Evolutionary conservation across 30 jellyfish, hydroid and myxozoan species (phyloP).

Genomic region (Calvadosia cruxmelitensis): DNA sequence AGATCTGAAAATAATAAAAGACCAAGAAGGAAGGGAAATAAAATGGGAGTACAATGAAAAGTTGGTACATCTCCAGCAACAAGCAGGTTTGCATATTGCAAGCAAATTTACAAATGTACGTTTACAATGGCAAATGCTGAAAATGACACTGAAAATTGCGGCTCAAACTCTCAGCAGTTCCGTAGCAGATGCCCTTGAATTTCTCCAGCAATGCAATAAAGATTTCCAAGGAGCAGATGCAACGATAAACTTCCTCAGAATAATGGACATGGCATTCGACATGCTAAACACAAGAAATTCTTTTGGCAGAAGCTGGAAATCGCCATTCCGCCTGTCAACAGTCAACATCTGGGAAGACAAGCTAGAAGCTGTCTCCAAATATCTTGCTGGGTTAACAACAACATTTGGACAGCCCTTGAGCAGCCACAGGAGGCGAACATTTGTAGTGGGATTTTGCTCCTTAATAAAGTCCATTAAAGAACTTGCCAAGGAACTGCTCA

Average conservation of each 20-base stretch:
- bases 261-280: constrained; percentile 19
- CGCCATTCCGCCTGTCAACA: constrained; percentile 8
- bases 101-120: constrained; percentile 9
- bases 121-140: constrained; percentile 18
- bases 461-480: constrained; percentile 4
- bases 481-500: background rate
- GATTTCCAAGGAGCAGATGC: constrained; percentile 17
- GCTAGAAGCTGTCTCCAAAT: constrained; percentile 1
- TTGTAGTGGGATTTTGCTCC: constrained; percentile 21
- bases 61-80: constrained; percentile 5
- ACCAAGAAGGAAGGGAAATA: constrained; percentile 9
- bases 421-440: constrained; percentile 18
- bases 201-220: background rate
- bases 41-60: background rate
- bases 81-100: constrained; percentile 6
- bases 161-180: constrained; percentile 2
- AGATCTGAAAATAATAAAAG: constrained; percentile 5
- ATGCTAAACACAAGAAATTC: constrained; percentile 17
- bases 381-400: constrained; percentile 12
- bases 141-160: constrained; percentile 19
- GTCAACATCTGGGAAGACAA: constrained; percentile 2
- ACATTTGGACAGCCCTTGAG: constrained; percentile 11
- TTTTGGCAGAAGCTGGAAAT: constrained; percentile 18
- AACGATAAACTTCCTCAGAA: constrained; percentile 21
- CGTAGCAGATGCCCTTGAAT: constrained; percentile 1